Conservation (phyloP, 2,797 vertebrate genomes). For the Labeo calbasu region DNA sequence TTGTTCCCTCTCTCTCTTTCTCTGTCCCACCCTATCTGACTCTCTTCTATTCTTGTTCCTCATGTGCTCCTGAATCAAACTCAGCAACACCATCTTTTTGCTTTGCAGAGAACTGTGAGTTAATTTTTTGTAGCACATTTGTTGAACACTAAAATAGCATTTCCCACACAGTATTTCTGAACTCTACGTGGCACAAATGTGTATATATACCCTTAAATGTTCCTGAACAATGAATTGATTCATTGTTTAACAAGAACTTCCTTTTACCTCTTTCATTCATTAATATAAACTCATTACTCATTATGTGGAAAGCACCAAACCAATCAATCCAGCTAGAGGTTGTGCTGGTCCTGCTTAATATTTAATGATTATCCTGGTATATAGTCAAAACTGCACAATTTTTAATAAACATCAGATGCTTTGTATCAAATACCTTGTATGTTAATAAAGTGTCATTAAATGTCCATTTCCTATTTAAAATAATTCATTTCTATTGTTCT, state of each 20-base stretch:
- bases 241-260: not conserved
- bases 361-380: not conserved
- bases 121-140: not conserved
- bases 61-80: slow-evolving; percentile 7
- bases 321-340: not conserved
- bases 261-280: not conserved
- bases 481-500: not conserved
- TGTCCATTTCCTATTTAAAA: not conserved
- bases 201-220: not conserved
- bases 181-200: not conserved
- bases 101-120: not conserved
- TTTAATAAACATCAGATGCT: not conserved
- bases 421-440: not conserved
- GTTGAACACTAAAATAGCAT: not conserved
- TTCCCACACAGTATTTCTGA: not conserved
- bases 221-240: not conserved
- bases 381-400: not conserved
- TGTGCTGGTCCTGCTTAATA: not conserved
- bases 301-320: not conserved
- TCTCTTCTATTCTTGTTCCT: slow-evolving; percentile 25
- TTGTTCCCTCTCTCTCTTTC: slow-evolving; percentile 34
- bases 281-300: not conserved
- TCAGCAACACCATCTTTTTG: not conserved
- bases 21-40: slow-evolving; percentile 20
- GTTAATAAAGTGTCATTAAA: not conserved